These are phyloP conservation scores for Dicerorhinus sumatrensis DNA, from an alignment of 2,113 vertebrate species.

Conservation along the genomic window DNA sequence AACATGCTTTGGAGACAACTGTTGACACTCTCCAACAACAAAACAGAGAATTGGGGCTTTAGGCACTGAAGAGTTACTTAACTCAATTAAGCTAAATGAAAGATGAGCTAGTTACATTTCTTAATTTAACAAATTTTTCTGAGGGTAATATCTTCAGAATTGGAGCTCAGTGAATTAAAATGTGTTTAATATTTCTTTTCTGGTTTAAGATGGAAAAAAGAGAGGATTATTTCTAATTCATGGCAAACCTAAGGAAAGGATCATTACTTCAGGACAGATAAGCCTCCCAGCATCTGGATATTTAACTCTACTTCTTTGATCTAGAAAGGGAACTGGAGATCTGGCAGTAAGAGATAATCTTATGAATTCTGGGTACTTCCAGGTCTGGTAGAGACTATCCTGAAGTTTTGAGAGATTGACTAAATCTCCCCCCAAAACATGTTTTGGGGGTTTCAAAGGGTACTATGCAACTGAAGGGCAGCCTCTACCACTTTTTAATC, in stretches of 20 bases:
- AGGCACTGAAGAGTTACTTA: slow-evolving; percentile 61
- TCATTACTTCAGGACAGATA: slow-evolving; percentile 37
- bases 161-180: slow-evolving; percentile 49
- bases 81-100: slow-evolving; percentile 69
- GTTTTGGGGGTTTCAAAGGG: neutral
- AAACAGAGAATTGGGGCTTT: neutral
- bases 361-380: slow-evolving; percentile 3
- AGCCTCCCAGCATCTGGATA: neutral
- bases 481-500: slow-evolving; percentile 58
- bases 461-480: neutral
- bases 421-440: neutral
- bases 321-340: slow-evolving; percentile 27
- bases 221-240: slow-evolving; percentile 60
- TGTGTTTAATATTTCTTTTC: slow-evolving; percentile 45
- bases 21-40: neutral
- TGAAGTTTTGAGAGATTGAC: slow-evolving; percentile 5
- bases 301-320: slow-evolving; percentile 60
- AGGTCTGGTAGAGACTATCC: neutral
- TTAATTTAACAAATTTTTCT: slow-evolving; percentile 36
- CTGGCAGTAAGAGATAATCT: neutral
- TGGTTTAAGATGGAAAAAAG: slow-evolving; percentile 25
- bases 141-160: neutral
- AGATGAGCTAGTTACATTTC: slow-evolving; percentile 38
- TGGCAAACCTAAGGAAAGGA: slow-evolving; percentile 23
- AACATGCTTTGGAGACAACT: slow-evolving; percentile 22